Evolutionary conservation across 2,113 vertebrate species (phyloP), one percentile per base, ranked within the genome.

Genomic region (Pelodiscus sinensis): DNA sequence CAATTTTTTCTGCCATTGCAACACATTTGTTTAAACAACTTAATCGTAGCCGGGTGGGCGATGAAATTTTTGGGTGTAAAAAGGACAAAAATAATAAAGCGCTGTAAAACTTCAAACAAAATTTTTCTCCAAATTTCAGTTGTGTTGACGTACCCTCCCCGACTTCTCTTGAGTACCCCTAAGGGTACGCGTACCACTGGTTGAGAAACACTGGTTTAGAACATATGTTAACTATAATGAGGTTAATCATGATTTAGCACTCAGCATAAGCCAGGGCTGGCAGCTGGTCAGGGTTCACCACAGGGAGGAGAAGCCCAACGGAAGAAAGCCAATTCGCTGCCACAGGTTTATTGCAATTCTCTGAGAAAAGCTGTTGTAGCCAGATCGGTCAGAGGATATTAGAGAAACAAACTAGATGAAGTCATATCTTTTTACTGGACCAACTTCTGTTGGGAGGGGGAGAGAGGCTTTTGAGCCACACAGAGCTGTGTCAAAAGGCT

Each of bases 231-330:
- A 50, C 56, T 18, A 11, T 86, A 79, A 86, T 31, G 3, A 3
- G 82, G 0, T 50, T 87, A 44, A 83, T 82, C 10, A 3, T 58
- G 65, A 71, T 35, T 71, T 71, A 35, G 65, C 1, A 2, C 2
- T 1, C 80, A 2, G 2, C 0, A 0, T 52, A 10, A 5, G 16
- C 86, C 3, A 75, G 82, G 55, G 86, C 91, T 80, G 84, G 84
- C 88, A 86, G 89, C 78, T 56, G 10, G 22, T 27, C 91, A 86
- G 87, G 78, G 71, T 0, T 2, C 90, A 60, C 0, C 0, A 57
- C 1, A 24, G 79, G 55, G 91, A 96, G 94, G 96, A 95, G 92
- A 80, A 93, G 93, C 92, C 93, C 86, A 54, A 24, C n/a, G 75
- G 78, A 96, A 91, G 88, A 90, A 96, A 85, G 81, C 57, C 75